Evolutionary conservation across 2,797 vertebrate species (phyloP), one percentile per base, ranked within the genome.

Genomic region (Onychomys arenicola): DNA sequence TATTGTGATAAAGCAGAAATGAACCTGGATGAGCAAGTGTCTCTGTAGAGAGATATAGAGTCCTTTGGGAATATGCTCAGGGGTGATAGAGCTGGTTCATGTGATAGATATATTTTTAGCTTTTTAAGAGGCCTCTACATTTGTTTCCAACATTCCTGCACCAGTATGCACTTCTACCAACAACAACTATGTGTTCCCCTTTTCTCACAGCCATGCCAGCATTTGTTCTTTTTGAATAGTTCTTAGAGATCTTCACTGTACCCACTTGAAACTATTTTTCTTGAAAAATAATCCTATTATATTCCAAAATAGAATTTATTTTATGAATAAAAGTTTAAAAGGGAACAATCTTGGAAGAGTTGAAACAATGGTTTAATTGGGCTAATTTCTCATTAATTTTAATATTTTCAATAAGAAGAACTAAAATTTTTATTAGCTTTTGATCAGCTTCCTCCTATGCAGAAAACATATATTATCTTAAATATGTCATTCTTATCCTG

Each of bases 331-430:
- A 91, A 2, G 16, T 52, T 52, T 84, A 88, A 71, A 76, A 85
- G 52, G 2, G 73, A 92, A 29, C 25, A 78, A 83, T n/a, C 6
- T 94, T 32, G 40, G 40, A 96, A 96, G 17, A 92, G 75, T 75
- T 96, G 17, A 90, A 92, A 69, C 83, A 73, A 77, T 63, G 9
- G 67, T 83, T 76, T 40, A 57, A 1, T 59, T 63, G 16, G 71
- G 71, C 27, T 95, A 52, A 84, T 78, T 40, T 85, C 90, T 37
- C 32, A 71, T 93, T 80, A 93, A 77, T 89, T 88, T 95, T 88
- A 73, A 59, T 75, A n/a, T 49, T 89, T 83, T 90, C 37, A 92
- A 92, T 17, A 13, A 90, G 21, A 49, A 86, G 71, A 65, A 76
- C 34, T 57, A 52, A 73, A 90, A 43, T 3, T 40, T 86, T 88